phyloP scores from a whole-genome alignment of 92 coral and sea anemone genomes.

The Porites rus region DNA sequence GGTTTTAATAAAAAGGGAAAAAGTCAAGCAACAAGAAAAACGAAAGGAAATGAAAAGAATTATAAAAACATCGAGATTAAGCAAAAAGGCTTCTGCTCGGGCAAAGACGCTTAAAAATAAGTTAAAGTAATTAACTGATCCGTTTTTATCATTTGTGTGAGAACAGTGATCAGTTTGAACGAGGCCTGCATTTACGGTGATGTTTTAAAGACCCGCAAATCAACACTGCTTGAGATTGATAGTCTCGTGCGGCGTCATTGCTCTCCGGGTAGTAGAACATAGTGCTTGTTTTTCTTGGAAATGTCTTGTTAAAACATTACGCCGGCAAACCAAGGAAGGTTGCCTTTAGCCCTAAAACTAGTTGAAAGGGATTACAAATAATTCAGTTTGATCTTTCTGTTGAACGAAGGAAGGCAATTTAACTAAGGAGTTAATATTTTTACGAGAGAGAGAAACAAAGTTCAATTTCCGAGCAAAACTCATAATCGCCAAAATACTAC shows the following conservation, averaged over 20 bases:
- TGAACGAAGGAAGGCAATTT: slow-evolving; percentile 40
- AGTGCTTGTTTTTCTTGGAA: slow-evolving; percentile 68
- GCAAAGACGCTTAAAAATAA: slow-evolving; percentile 27
- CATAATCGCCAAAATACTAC: slow-evolving; percentile 64
- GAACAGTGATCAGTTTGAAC: slow-evolving; percentile 37
- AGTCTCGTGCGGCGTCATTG: neutral
- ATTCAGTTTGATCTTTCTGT: slow-evolving; percentile 65
- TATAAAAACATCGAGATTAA: neutral
- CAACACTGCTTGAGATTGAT: slow-evolving; percentile 30
- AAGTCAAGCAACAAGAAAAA: no score
- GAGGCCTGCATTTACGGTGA: neutral
- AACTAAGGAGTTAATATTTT: slow-evolving; percentile 35
- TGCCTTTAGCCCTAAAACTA: slow-evolving; percentile 46
- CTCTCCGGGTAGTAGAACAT: neutral
- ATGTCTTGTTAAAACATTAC: slow-evolving; percentile 83
- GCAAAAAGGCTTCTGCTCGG: slow-evolving; percentile 11
- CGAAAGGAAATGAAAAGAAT: neutral
- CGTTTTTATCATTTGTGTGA: slow-evolving; percentile 30
- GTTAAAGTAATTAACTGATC: slow-evolving; percentile 39
- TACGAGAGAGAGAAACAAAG: slow-evolving; percentile 42
- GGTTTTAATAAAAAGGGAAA: neutral
- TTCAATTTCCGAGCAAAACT: slow-evolving; percentile 76
- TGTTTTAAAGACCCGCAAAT: slow-evolving; percentile 34
- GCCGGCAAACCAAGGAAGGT: slow-evolving; percentile 57
- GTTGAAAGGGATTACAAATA: slow-evolving; percentile 81